These are phyloP conservation scores for Isaurus tuberculatus DNA, from an alignment of 92 coral and sea anemone species.

Conservation along the genomic window DNA sequence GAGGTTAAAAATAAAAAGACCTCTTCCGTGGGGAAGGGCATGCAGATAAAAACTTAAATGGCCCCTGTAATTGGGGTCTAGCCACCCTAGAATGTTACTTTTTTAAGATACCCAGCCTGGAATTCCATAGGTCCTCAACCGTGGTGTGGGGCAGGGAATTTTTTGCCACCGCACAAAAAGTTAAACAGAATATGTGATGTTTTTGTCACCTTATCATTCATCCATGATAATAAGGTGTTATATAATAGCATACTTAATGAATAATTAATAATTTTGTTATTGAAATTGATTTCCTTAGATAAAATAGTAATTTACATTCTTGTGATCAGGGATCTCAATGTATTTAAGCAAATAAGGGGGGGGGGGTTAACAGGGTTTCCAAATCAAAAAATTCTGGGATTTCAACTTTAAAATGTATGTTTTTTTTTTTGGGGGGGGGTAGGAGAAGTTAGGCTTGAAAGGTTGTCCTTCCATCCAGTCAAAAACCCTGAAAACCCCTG, in stretches of 20 bases:
- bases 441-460: too few relatives aligned
- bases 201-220: neutral
- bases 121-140: slow-evolving; percentile 2
- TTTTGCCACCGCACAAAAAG: slow-evolving; percentile 2
- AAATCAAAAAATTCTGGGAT: slow-evolving; percentile 1
- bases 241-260: neutral
- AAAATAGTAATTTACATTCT: slow-evolving; percentile 1
- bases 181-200: neutral
- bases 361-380: neutral
- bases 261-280: neutral
- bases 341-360: neutral
- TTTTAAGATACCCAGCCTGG: neutral
- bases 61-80: neutral
- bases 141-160: neutral
- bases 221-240: slow-evolving; percentile 1
- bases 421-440: neutral
- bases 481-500: slow-evolving; percentile 1
- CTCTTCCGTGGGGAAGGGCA: neutral
- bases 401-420: neutral
- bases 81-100: slow-evolving; percentile 3
- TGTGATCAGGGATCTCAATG: slow-evolving; percentile 2
- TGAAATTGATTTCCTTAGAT: neutral
- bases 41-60: slow-evolving; percentile 2
- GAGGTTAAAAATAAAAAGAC: neutral
- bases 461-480: slow-evolving; percentile 5